phyloP scores from a whole-genome alignment of 2,113 vertebrate species.

The Coptodon rendalli region DNA sequence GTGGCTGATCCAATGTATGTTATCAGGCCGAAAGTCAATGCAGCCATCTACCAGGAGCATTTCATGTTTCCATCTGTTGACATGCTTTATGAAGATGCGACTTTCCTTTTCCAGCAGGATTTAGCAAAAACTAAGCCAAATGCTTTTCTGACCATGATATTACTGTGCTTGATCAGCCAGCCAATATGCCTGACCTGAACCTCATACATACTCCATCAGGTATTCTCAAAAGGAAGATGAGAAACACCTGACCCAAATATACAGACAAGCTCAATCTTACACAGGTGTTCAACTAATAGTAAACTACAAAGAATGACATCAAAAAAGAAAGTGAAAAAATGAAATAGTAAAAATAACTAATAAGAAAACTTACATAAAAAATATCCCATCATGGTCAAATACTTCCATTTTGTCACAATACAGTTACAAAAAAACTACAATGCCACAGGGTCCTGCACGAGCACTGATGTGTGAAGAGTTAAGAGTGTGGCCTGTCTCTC shows the following conservation, averaged over 20 bases:
- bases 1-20: neutral
- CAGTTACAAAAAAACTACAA: neutral
- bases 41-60: neutral
- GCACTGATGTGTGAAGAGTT: neutral
- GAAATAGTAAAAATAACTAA: neutral
- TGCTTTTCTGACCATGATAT: neutral
- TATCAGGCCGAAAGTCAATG: neutral
- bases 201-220: neutral
- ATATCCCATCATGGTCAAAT: neutral
- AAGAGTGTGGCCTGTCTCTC: neutral
- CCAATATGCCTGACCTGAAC: neutral
- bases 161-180: neutral
- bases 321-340: neutral
- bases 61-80: neutral
- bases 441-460: neutral
- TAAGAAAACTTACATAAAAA: neutral
- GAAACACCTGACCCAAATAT: neutral
- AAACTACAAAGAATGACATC: neutral
- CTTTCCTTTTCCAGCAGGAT: neutral
- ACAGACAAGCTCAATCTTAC: neutral
- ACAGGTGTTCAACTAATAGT: neutral
- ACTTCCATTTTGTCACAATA: neutral
- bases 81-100: neutral
- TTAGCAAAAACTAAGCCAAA: neutral
- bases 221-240: neutral